phyloP scores from a whole-genome alignment of 2,113 vertebrate species.

The Tyto alba region DNA sequence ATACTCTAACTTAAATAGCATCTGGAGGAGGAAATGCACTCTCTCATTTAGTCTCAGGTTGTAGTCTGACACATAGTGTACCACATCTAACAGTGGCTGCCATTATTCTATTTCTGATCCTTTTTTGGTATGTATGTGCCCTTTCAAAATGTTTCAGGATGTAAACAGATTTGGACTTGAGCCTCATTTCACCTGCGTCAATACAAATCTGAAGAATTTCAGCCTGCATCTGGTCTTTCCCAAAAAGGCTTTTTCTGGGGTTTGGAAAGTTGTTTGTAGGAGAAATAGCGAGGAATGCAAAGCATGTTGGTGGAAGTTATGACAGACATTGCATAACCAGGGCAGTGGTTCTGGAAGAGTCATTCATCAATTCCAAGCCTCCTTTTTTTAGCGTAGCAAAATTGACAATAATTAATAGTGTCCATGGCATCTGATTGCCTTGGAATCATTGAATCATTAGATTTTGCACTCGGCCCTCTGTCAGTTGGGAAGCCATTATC shows the following conservation, averaged over 20 bases:
- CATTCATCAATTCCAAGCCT: background rate
- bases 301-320: background rate
- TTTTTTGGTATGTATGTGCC: background rate
- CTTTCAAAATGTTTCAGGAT: background rate
- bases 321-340: background rate
- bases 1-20: background rate
- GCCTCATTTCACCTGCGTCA: background rate
- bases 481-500: background rate
- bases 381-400: background rate
- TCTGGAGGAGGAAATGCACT: background rate
- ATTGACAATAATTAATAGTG: background rate
- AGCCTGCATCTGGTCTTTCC: background rate
- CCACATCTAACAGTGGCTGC: background rate
- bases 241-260: background rate
- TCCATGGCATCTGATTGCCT: background rate
- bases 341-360: background rate
- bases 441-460: background rate
- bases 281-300: background rate
- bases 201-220: background rate
- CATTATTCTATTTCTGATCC: background rate
- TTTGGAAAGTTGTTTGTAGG: background rate
- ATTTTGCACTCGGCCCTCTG: background rate
- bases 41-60: background rate
- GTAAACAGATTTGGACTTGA: background rate
- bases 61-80: background rate